Evolutionary conservation across 2,888 invertebrate species (phyloP).

Genomic region (Cyclophora albipunctata): DNA sequence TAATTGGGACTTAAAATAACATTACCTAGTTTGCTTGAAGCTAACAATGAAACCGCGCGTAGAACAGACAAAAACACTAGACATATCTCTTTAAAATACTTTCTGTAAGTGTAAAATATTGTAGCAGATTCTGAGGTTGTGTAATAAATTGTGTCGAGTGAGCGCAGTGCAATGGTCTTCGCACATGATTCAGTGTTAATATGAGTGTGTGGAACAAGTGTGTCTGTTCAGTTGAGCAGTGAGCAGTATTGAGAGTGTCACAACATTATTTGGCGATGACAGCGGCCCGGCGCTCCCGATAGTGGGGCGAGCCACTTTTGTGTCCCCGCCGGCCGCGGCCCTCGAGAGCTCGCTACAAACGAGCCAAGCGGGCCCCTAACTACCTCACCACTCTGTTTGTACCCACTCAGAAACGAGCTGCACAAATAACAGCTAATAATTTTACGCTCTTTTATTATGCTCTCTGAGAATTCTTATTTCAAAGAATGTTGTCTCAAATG

Average conservation of each 20-base stretch:
- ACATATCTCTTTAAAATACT: no score
- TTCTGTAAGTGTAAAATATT: no score
- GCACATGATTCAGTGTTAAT: no score
- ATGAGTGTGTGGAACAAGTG: neutral
- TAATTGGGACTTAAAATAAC: no score
- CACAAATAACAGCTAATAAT: slow-evolving; percentile 11
- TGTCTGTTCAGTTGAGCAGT: slow-evolving; percentile 4
- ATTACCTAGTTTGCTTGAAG: no score
- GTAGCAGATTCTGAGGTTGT: no score
- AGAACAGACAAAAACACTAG: no score
- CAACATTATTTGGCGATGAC: slow-evolving; percentile 25
- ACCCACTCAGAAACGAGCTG: slow-evolving; percentile 11
- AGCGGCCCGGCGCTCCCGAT: slow-evolving; percentile 7
- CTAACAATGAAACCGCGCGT: no score
- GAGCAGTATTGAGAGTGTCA: slow-evolving; percentile 6
- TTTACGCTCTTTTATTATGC: slow-evolving; percentile 6
- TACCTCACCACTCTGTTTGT: slow-evolving; percentile 9
- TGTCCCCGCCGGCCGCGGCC: slow-evolving; percentile 4
- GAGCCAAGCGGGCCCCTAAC: slow-evolving; percentile 13
- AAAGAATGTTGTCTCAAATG: no score
- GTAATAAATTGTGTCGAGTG: no score
- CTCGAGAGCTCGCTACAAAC: slow-evolving; percentile 14
- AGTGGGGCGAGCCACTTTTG: slow-evolving; percentile 10
- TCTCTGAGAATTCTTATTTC: no score
- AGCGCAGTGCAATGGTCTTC: no score